These are phyloP conservation scores for Toxotes chatareus DNA, from an alignment of 2,113 vertebrate species.

Conservation along the genomic window DNA sequence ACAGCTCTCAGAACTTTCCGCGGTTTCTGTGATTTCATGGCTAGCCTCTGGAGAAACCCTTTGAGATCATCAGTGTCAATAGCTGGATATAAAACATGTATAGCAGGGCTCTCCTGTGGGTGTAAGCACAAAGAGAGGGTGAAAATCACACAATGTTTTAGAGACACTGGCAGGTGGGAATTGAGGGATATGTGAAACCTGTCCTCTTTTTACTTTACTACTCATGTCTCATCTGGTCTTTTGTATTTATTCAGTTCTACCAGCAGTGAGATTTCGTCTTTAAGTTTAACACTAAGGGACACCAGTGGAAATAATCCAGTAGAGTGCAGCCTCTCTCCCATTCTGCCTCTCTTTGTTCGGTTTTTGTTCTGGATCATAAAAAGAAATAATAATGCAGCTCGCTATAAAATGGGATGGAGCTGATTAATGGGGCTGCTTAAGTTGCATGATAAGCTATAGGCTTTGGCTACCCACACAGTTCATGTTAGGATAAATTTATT, in stretches of 20 bases:
- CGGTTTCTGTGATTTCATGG: slow-evolving; percentile 55
- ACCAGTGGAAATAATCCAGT: slow-evolving; percentile 12
- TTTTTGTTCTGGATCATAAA: slow-evolving; percentile 8
- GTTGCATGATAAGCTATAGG: background rate
- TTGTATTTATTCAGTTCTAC: slow-evolving; percentile 7
- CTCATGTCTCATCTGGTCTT: slow-evolving; percentile 12
- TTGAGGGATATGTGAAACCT: slow-evolving; percentile 26
- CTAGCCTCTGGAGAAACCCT: slow-evolving; percentile 63
- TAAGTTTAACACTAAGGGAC: background rate
- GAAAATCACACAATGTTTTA: slow-evolving; percentile 46
- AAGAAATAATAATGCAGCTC: background rate
- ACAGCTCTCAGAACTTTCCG: slow-evolving; percentile 60
- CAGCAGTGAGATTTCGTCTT: slow-evolving; percentile 17
- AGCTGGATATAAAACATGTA: slow-evolving; percentile 69
- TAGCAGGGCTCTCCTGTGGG: slow-evolving; percentile 56
- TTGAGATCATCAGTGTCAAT: slow-evolving; percentile 70
- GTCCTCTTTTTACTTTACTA: background rate
- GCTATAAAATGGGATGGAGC: background rate
- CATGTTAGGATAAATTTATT: background rate
- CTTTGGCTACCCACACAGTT: background rate
- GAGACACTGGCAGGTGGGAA: slow-evolving; percentile 41
- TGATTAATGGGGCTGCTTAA: background rate
- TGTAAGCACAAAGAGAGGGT: slow-evolving; percentile 40
- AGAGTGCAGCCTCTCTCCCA: background rate
- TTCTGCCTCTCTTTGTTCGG: slow-evolving; percentile 24